A percentile compares a stretch with the other conserved stretches of the same genome.
Evolutionary conservation across 2,888 invertebrate species (phyloP).

Genomic region (Lathronympha strigana): DNA sequence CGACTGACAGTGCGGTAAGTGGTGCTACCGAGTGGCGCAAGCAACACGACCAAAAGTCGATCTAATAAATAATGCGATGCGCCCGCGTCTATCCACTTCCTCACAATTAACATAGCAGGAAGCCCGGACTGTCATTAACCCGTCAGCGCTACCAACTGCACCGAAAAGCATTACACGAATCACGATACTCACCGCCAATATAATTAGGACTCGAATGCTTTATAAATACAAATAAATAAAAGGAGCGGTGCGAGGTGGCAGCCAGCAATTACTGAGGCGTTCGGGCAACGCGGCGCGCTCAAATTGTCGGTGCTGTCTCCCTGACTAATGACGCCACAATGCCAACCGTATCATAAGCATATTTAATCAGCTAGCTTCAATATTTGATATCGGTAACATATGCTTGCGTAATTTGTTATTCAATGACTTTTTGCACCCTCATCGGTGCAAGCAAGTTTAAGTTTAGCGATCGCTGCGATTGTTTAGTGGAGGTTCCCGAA

Average conservation of each 20-base stretch:
- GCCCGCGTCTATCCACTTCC: slow-evolving; percentile 72
- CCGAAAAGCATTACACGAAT: slow-evolving; percentile 70
- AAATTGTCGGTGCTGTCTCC: slow-evolving; percentile 78
- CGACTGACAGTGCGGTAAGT: slow-evolving; percentile 79
- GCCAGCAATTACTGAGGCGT: slow-evolving; percentile 74
- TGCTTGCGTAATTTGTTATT: slow-evolving; percentile 47
- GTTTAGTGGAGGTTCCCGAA: not conserved
- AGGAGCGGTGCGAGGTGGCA: slow-evolving; percentile 76
- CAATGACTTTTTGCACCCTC: slow-evolving; percentile 47
- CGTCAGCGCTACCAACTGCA: slow-evolving; percentile 80
- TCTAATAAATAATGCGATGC: slow-evolving; percentile 79
- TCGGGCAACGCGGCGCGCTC: slow-evolving; percentile 59
- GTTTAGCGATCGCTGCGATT: slow-evolving; percentile 2
- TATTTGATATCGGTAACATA: slow-evolving; percentile 70
- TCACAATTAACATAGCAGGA: slow-evolving; percentile 82
- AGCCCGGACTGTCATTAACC: slow-evolving; percentile 79
- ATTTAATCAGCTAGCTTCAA: slow-evolving; percentile 69
- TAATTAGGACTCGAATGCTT: slow-evolving; percentile 79
- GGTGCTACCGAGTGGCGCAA: slow-evolving; percentile 69
- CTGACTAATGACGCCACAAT: slow-evolving; percentile 78
- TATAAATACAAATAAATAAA: slow-evolving; percentile 83
- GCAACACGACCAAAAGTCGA: slow-evolving; percentile 70
- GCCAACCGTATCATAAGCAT: slow-evolving; percentile 66
- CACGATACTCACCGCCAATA: slow-evolving; percentile 68
- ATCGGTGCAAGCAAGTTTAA: slow-evolving; percentile 52